Percentiles rank a stretch among this genome's conserved stretches.
Evolutionary conservation across 2,888 invertebrate genomes (phyloP).

Genomic region (Cerastoderma edule): DNA sequence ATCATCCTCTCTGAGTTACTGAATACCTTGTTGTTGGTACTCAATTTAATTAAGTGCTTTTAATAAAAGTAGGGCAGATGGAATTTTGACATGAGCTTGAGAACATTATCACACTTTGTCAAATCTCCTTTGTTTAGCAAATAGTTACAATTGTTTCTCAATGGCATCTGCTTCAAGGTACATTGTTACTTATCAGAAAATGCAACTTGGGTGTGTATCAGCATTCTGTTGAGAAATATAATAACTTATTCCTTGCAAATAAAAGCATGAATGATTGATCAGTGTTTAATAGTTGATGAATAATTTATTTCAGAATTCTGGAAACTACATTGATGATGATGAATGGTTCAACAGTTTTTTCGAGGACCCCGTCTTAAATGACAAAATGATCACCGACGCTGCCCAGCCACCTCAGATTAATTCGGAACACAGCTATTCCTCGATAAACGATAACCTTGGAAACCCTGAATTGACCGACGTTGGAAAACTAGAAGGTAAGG

Average conservation of each 20-base stretch:
- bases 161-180: background rate
- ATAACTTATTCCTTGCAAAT: too few relatives aligned
- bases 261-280: background rate
- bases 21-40: too few relatives aligned
- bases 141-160: too few relatives aligned
- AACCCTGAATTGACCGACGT: constrained; percentile 66
- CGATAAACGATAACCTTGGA: constrained; percentile 83
- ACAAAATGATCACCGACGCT: constrained; percentile 95
- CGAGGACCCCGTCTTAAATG: constrained; percentile 88
- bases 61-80: too few relatives aligned
- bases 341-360: constrained; percentile 82
- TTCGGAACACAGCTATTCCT: constrained; percentile 97
- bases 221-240: too few relatives aligned
- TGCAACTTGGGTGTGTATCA: too few relatives aligned
- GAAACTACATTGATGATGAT: constrained; percentile 76
- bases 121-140: too few relatives aligned
- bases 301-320: constrained; percentile 61
- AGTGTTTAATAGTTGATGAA: constrained; percentile 11
- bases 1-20: too few relatives aligned
- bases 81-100: too few relatives aligned
- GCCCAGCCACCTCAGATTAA: constrained; percentile 92
- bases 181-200: too few relatives aligned
- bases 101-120: too few relatives aligned
- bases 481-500: constrained; percentile 69
- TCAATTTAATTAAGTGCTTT: too few relatives aligned